A percentile compares a stretch with the other conserved stretches of the same genome.
Evolutionary conservation across 2,888 invertebrate genomes (phyloP).

Genomic region (Ochlodes sylvanus): DNA sequence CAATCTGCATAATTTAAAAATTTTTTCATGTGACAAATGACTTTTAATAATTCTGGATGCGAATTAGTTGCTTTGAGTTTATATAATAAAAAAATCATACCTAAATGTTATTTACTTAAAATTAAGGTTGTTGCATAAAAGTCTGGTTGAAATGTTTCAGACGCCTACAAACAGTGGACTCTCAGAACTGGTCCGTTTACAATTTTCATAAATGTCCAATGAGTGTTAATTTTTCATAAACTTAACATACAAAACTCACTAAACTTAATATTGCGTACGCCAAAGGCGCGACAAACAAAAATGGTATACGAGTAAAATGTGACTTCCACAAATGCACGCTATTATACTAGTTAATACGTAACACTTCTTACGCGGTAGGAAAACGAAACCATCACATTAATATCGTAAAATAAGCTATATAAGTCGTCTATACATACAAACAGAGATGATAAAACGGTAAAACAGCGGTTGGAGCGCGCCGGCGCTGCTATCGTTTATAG

Average conservation of each 20-base stretch:
- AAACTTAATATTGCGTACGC: conserved; percentile 73
- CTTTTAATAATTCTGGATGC: not conserved
- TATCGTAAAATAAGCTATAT: conserved; percentile 81
- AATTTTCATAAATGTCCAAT: conserved; percentile 79
- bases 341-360: conserved; percentile 76
- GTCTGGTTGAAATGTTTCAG: not conserved
- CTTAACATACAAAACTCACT: conserved; percentile 66
- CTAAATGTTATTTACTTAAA: too few relatives aligned
- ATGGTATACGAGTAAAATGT: conserved; percentile 71
- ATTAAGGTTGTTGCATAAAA: too few relatives aligned
- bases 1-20: too few relatives aligned
- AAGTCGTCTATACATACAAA: conserved; percentile 78
- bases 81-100: not conserved
- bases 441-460: conserved; percentile 77
- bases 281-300: conserved; percentile 68
- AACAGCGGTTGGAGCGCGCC: conserved; percentile 61
- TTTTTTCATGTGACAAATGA: too few relatives aligned
- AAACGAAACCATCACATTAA: conserved; percentile 83
- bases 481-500: conserved; percentile 66
- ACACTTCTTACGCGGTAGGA: conserved; percentile 81
- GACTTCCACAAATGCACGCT: conserved; percentile 75
- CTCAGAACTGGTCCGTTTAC: conserved; percentile 55
- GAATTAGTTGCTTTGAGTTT: not conserved
- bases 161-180: conserved; percentile 21
- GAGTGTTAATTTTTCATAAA: conserved; percentile 64